Evolutionary conservation across 1,140 invertebrate species (phyloP).

Genomic region (Atta cephalotes): DNA sequence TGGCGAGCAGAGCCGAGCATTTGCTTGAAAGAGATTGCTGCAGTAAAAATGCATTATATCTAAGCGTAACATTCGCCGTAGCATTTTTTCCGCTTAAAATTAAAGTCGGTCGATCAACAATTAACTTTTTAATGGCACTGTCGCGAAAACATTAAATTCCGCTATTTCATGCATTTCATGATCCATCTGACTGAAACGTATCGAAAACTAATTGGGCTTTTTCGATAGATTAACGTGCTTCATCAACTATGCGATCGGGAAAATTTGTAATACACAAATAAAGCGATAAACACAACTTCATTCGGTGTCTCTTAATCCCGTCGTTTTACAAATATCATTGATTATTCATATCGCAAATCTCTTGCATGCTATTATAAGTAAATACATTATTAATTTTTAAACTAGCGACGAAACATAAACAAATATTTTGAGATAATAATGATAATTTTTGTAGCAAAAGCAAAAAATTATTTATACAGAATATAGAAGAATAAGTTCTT

Average conservation of each 20-base stretch:
- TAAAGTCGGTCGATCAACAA: conserved; percentile 36
- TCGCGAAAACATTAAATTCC: conserved; percentile 13
- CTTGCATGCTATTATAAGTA: not conserved
- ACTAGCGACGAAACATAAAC: not conserved
- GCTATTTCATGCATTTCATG: not conserved
- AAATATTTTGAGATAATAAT: not conserved
- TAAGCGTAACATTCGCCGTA: not conserved
- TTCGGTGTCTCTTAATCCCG: conserved; percentile 4
- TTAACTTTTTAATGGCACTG: conserved; percentile 38
- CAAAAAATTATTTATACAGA: conserved; percentile 7
- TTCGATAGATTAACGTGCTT: conserved; percentile 7
- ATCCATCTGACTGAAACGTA: not conserved
- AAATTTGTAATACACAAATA: conserved; percentile 30
- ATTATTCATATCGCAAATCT: conserved; percentile 5
- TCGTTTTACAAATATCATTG: conserved; percentile 12
- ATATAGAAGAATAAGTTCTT: not conserved
- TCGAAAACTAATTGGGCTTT: conserved; percentile 20
- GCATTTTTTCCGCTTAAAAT: not conserved
- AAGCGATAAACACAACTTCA: conserved; percentile 3
- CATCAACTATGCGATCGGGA: not conserved
- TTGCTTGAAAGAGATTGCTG: not conserved
- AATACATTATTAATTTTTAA: not conserved
- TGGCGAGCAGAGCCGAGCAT: not conserved
- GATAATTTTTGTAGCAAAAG: conserved; percentile 2
- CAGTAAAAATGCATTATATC: conserved; percentile 1